Percentiles rank a stretch among this genome's conserved stretches.
phyloP scores from a whole-genome alignment of 1,140 invertebrate genomes.

The Leucophenga varia region DNA sequence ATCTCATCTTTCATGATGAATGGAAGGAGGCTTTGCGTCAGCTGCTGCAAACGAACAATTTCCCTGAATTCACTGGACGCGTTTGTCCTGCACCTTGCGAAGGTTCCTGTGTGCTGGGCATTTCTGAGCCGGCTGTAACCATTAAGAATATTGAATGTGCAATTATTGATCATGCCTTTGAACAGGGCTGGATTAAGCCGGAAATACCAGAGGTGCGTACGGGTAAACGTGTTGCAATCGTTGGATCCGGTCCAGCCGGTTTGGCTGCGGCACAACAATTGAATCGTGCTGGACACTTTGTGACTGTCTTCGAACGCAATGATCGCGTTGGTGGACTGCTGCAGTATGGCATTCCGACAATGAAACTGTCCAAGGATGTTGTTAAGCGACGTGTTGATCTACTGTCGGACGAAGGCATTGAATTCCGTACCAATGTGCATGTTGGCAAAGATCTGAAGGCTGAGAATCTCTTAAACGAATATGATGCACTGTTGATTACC shows the following conservation, averaged over 20 bases:
- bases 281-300: conserved; percentile 84
- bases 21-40: conserved; percentile 97
- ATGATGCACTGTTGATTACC: conserved; percentile 87
- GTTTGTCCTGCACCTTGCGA: conserved; percentile 99
- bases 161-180: conserved; percentile 98
- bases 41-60: conserved; percentile 97
- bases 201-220: conserved; percentile 66
- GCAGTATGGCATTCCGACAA: conserved; percentile 97
- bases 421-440: conserved; percentile 86
- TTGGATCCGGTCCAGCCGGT: conserved; percentile 94
- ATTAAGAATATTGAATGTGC: conserved; percentile 99
- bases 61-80: conserved; percentile 98
- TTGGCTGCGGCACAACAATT: conserved; percentile 96
- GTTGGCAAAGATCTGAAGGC: conserved; percentile 90
- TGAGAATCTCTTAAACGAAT: conserved; percentile 65
- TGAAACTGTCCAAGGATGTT: conserved; percentile 94
- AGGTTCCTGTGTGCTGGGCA: conserved; percentile 95
- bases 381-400: conserved; percentile 88
- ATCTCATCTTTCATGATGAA: conserved; percentile 89
- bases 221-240: conserved; percentile 86
- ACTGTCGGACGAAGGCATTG: conserved; percentile 86
- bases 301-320: conserved; percentile 96
- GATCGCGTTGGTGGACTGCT: conserved; percentile 92
- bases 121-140: conserved; percentile 93
- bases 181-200: conserved; percentile 92